Conservation (phyloP, 2,113 vertebrate genomes). For the Coturnix japonica region DNA sequence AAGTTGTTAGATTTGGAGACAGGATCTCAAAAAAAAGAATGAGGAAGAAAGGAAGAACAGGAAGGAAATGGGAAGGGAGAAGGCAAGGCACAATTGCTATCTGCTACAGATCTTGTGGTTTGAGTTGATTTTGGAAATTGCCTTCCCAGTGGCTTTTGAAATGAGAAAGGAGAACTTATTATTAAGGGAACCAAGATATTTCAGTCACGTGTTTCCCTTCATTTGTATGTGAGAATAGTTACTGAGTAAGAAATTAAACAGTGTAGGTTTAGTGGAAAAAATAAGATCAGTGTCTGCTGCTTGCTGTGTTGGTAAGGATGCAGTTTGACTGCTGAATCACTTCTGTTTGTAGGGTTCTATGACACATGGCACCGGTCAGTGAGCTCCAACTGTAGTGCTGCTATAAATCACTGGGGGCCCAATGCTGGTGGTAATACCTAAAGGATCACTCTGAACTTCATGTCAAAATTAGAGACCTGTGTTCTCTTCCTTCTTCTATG, state of each 20-base stretch:
- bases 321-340: not conserved
- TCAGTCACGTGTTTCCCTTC: not conserved
- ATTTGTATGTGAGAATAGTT: not conserved
- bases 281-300: not conserved
- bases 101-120: not conserved
- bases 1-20: not conserved
- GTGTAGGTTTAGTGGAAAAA: not conserved
- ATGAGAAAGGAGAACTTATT: not conserved
- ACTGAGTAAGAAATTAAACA: not conserved
- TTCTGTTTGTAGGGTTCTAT: not conserved
- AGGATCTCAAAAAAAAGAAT: not conserved
- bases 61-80: not conserved
- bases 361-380: not conserved
- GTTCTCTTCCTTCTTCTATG: not conserved
- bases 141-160: not conserved
- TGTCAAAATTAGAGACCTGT: not conserved
- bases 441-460: not conserved
- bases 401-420: not conserved
- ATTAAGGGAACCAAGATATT: not conserved
- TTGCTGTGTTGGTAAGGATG: accelerated
- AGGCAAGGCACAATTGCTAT: not conserved
- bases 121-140: not conserved
- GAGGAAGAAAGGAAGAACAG: not conserved
- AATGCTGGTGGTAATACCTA: not conserved
- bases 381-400: not conserved